Conservation (phyloP, 2,888 invertebrate genomes). For the Athalia cordata region DNA sequence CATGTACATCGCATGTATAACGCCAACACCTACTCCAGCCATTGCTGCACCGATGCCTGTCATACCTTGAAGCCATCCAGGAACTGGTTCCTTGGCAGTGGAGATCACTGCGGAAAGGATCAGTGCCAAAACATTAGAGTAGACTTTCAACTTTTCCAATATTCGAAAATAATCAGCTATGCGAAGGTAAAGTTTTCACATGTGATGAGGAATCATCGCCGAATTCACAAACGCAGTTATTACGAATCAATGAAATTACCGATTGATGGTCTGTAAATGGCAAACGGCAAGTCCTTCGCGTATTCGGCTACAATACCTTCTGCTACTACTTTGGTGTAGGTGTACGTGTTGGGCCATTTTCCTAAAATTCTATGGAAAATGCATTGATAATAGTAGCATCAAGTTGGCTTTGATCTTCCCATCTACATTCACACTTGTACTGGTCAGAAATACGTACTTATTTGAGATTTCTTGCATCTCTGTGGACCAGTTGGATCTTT, state of each 20-base stretch:
- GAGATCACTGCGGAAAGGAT: slow-evolving; percentile 63
- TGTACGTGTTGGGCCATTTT: slow-evolving; percentile 87
- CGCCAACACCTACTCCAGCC: slow-evolving; percentile 85
- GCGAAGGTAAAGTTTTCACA: no score
- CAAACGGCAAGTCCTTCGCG: slow-evolving; percentile 79
- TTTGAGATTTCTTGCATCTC: slow-evolving; percentile 72
- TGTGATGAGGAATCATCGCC: not conserved
- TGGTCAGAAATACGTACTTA: slow-evolving; percentile 72
- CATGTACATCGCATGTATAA: slow-evolving; percentile 87
- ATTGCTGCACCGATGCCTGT: slow-evolving; percentile 88
- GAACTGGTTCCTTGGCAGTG: slow-evolving; percentile 77
- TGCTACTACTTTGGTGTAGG: slow-evolving; percentile 87
- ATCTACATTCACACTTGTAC: not conserved
- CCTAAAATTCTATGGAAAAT: slow-evolving; percentile 59
- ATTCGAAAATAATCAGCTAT: no score
- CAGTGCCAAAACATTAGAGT: not conserved
- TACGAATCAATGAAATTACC: slow-evolving; percentile 71
- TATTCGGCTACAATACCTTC: slow-evolving; percentile 80
- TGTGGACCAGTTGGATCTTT: slow-evolving; percentile 59
- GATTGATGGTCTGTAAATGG: slow-evolving; percentile 86
- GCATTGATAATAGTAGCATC: not conserved
- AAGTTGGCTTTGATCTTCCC: not conserved
- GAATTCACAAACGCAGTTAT: not conserved
- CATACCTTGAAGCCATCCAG: slow-evolving; percentile 93
- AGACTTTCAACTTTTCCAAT: not conserved